These are phyloP conservation scores for Peribatodes rhomboidaria DNA, from an alignment of 2,888 invertebrate species.

Conservation along the genomic window DNA sequence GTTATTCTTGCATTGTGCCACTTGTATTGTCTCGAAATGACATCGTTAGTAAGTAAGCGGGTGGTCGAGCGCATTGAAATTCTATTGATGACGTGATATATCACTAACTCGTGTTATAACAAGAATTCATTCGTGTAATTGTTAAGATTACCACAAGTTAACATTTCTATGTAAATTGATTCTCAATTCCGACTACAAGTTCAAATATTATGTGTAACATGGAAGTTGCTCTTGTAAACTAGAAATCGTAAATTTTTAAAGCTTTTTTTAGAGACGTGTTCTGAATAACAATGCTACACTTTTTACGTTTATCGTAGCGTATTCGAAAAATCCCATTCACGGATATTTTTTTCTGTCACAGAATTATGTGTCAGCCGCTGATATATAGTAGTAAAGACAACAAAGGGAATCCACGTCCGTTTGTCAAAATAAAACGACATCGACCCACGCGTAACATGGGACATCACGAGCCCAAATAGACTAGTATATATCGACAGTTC, in stretches of 20 bases:
- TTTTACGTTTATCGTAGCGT: constrained; percentile 55
- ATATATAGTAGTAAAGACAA: constrained; percentile 78
- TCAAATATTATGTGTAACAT: constrained; percentile 31
- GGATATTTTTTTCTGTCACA: constrained; percentile 59
- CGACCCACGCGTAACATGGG: constrained; percentile 77
- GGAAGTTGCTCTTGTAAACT: constrained; percentile 26
- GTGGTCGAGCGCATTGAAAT: constrained; percentile 83
- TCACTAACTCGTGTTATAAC: constrained; percentile 66
- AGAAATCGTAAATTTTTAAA: constrained; percentile 39
- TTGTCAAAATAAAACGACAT: constrained; percentile 82
- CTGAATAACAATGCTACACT: constrained; percentile 39
- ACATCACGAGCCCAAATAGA: constrained; percentile 64
- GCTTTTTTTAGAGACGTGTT: constrained; percentile 29
- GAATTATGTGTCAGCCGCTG: constrained; percentile 73
- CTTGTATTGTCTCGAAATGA: constrained; percentile 81
- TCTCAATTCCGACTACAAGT: constrained; percentile 14
- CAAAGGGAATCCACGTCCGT: constrained; percentile 76
- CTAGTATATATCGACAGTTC: constrained; percentile 50
- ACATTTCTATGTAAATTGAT: constrained; percentile 59
- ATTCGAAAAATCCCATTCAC: constrained; percentile 64
- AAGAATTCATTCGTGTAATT: constrained; percentile 71
- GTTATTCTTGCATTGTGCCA: constrained; percentile 84
- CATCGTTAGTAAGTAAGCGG: constrained; percentile 84
- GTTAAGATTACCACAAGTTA: constrained; percentile 65
- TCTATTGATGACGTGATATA: constrained; percentile 81